Percentiles rank a stretch among this genome's conserved stretches.
Conservation (phyloP, 2,797 vertebrate genomes). For the Urosaurus nigricauda region DNA sequence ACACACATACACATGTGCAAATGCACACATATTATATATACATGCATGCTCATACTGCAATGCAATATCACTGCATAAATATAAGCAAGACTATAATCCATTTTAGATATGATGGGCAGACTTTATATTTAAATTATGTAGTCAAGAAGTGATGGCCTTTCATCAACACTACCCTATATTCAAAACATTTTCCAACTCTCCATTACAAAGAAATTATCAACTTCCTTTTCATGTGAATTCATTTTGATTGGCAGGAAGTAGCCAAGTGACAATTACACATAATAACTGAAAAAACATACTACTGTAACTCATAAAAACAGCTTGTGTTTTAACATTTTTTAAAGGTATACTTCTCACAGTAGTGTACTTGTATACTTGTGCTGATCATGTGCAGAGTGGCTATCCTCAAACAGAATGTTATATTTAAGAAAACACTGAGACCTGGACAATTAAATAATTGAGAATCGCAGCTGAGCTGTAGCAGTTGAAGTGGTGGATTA, state of each 20-base stretch:
- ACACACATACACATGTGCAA: background rate
- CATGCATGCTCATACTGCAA: background rate
- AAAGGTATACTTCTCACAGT: background rate
- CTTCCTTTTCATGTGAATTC: constrained; percentile 20
- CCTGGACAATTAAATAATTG: background rate
- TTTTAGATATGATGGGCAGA: constrained; percentile 27
- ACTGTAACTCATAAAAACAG: background rate
- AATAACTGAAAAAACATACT: background rate
- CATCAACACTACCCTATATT: constrained; percentile 17
- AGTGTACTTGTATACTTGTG: background rate
- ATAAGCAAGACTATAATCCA: background rate
- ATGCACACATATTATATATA: no score
- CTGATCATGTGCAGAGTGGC: background rate
- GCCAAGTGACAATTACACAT: constrained; percentile 5
- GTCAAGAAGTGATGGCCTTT: constrained; percentile 41
- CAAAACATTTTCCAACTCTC: constrained; percentile 34
- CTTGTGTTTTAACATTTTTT: constrained; percentile 20
- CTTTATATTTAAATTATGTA: constrained; percentile 36
- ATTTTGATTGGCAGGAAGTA: constrained; percentile 28
- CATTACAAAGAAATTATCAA: constrained; percentile 38
- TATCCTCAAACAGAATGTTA: background rate
- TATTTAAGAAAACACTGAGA: background rate
- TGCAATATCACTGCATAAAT: background rate
- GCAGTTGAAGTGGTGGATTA: background rate
- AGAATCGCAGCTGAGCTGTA: background rate